Percentiles rank a stretch among this genome's conserved stretches.
phyloP scores from a whole-genome alignment of 2,797 vertebrate genomes.

The Holocentrus rufus region DNA sequence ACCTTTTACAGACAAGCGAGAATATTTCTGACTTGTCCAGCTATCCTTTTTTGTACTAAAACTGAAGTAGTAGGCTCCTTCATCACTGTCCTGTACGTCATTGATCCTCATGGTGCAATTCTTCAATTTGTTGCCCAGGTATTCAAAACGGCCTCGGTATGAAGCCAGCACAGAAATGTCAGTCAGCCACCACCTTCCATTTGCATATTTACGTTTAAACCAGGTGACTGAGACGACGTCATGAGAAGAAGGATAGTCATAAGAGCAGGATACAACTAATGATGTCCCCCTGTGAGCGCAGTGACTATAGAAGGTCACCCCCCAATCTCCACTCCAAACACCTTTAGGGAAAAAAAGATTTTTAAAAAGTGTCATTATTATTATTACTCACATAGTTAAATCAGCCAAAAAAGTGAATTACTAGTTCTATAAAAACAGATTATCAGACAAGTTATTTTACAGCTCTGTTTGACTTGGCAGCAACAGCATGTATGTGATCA shows the following conservation, averaged over 20 bases:
- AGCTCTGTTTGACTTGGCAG: no score
- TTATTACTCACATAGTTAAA: background rate
- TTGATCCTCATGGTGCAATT: constrained; percentile 64
- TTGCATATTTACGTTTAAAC: background rate
- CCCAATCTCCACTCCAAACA: constrained; percentile 51
- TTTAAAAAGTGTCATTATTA: background rate
- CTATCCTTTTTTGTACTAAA: background rate
- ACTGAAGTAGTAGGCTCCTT: constrained; percentile 42
- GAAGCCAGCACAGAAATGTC: background rate
- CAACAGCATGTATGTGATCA: no score
- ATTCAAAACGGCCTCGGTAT: constrained; percentile 20
- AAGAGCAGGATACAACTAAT: constrained; percentile 61
- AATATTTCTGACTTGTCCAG: background rate
- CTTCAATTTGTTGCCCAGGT: background rate
- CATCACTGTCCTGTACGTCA: constrained; percentile 32
- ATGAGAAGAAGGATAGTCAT: constrained; percentile 25
- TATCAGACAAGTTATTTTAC: background rate
- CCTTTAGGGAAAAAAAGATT: constrained; percentile 45
- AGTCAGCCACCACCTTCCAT: accelerated
- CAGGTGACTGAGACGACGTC: constrained; percentile 9
- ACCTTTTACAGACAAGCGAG: constrained; percentile 60
- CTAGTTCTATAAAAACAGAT: background rate
- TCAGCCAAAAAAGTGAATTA: background rate
- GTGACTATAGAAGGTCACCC: constrained; percentile 31
- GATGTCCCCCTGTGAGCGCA: constrained; percentile 65